A percentile compares a stretch with the other conserved stretches of the same genome.
Evolutionary conservation across 2,113 vertebrate genomes (phyloP).

Genomic region (Ammospiza nelsoni): DNA sequence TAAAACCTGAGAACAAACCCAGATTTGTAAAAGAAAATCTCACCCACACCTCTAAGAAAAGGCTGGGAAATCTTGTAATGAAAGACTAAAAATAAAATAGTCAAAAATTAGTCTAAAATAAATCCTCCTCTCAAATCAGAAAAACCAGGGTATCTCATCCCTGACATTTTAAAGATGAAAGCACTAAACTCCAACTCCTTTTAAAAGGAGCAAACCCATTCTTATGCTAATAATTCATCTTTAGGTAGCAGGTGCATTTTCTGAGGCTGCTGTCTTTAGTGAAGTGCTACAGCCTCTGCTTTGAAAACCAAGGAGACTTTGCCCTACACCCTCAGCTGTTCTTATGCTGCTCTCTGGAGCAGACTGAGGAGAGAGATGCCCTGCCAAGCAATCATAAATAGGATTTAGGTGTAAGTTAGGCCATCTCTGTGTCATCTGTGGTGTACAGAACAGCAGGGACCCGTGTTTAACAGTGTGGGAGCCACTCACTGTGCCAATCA

Average conservation of each 20-base stretch:
- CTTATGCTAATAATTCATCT: not conserved
- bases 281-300: not conserved
- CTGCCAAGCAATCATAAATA: not conserved
- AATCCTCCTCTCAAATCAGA: not conserved
- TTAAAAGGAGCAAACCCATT: not conserved
- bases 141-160: not conserved
- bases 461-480: not conserved
- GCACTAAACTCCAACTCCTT: not conserved
- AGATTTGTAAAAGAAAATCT: not conserved
- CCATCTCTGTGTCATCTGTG: not conserved
- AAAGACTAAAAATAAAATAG: not conserved
- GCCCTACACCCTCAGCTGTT: not conserved
- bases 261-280: not conserved
- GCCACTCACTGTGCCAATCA: not conserved
- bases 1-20: not conserved
- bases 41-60: not conserved
- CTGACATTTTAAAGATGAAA: not conserved
- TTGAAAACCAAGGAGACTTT: not conserved
- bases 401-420: not conserved
- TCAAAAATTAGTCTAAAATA: not conserved
- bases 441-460: not conserved
- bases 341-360: not conserved
- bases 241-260: not conserved
- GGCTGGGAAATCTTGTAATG: not conserved
- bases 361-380: not conserved